Percentiles rank a stretch among this genome's conserved stretches.
phyloP scores from a whole-genome alignment of 2,888 invertebrate genomes.

The Leucophora obtusa region DNA sequence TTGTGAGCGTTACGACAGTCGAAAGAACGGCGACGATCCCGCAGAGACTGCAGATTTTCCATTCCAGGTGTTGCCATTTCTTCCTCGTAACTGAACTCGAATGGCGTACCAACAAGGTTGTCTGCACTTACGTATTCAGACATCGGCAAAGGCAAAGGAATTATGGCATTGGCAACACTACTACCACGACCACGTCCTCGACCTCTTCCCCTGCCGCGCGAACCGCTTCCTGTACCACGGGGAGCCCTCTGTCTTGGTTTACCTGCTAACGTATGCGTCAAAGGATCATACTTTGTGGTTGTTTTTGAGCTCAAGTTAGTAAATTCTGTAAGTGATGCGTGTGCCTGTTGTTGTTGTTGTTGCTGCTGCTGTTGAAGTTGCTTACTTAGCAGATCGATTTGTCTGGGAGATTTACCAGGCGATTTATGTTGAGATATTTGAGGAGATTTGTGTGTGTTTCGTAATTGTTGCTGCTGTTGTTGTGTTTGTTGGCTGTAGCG shows the following conservation, averaged over 20 bases:
- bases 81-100: constrained; percentile 91
- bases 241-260: constrained; percentile 76
- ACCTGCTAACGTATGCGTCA: constrained; percentile 74
- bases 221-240: constrained; percentile 72
- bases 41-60: constrained; percentile 87
- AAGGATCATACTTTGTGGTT: constrained; percentile 71
- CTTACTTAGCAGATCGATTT: constrained; percentile 78
- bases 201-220: constrained; percentile 75
- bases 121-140: constrained; percentile 81
- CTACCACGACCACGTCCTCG: constrained; percentile 80
- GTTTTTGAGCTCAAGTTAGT: constrained; percentile 71
- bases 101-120: constrained; percentile 91
- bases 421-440: constrained; percentile 80
- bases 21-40: constrained; percentile 88
- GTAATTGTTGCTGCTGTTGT: constrained; percentile 61
- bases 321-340: constrained; percentile 67
- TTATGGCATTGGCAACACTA: constrained; percentile 68
- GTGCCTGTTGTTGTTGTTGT: constrained; percentile 46
- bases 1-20: constrained; percentile 80
- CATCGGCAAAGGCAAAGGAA: constrained; percentile 74
- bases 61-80: constrained; percentile 89
- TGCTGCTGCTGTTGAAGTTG: constrained; percentile 72
- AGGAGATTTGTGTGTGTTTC: constrained; percentile 81
- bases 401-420: constrained; percentile 85
- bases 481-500: constrained; percentile 70